Evolutionary conservation across 2,113 vertebrate species (phyloP), one percentile per base, ranked within the genome.

Genomic region (Heterochromis multidens): DNA sequence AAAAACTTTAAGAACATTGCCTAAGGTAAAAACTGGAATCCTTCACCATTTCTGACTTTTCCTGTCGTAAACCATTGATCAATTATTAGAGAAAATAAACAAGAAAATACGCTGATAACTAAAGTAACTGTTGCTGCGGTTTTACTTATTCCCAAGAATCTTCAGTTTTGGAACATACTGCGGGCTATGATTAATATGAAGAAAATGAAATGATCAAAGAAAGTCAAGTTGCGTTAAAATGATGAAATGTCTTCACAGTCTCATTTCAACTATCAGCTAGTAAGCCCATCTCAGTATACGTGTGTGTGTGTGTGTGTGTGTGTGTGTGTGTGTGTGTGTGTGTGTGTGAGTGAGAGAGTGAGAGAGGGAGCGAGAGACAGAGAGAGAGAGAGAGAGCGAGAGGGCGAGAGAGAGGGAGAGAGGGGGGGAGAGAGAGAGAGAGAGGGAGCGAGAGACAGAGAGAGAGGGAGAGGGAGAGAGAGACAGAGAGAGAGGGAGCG

Each of bases 401-500:
- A n/a, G n/a, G n/a, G n/a, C n/a, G n/a, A n/a, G n/a, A n/a, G n/a
- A n/a, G n/a, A n/a, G n/a, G n/a, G n/a, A n/a, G n/a, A n/a, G n/a
- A n/a, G n/a, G n/a, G n/a, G n/a, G 83, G 90, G 62, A 84, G 84
- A 86, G 76, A 88, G 79, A 17, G 79, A 63, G 58, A 10, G n/a
- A 58, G 10, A 10, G 19, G 19, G 19, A 23, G 61, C 37, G 56
- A 5, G 8, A 63, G 63, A 58, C 12, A 25, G 43, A 46, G 79
- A 37, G 59, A 23, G 58, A 49, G 19, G 23, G 19, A 43, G 59
- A 9, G 17, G 49, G 78, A 70, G 89, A 87, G 80, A 67, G 72
- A 87, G 83, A 91, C 62, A 86, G 86, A 84, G 70, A 87, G 79
- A n/a, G n/a, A n/a, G n/a, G n/a, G n/a, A n/a, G n/a, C n/a, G n/a